phyloP scores from a whole-genome alignment of 1,140 invertebrate genomes.

The Hermatobates lingyangjiaoensis region DNA sequence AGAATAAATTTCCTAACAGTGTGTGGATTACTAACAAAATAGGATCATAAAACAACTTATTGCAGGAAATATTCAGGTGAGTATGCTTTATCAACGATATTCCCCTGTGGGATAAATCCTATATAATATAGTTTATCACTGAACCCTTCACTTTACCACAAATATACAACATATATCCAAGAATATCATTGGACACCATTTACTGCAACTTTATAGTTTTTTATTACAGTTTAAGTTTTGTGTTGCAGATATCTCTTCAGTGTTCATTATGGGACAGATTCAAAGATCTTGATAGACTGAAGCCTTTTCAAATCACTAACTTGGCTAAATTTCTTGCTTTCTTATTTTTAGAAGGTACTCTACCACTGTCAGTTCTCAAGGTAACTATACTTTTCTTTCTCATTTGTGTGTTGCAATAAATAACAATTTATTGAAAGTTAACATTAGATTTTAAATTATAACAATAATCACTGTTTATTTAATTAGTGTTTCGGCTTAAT shows the following conservation, averaged over 20 bases:
- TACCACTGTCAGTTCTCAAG: slow-evolving; percentile 73
- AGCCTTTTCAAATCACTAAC: slow-evolving; percentile 44
- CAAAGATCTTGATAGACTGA: slow-evolving; percentile 49
- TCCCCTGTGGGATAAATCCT: neutral
- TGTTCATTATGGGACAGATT: slow-evolving; percentile 83
- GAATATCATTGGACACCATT: too few relatives aligned
- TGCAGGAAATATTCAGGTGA: neutral
- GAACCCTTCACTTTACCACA: slow-evolving; percentile 8
- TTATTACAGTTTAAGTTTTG: too few relatives aligned
- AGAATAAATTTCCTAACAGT: too few relatives aligned
- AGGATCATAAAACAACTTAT: neutral
- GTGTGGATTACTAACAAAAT: too few relatives aligned
- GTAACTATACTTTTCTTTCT: too few relatives aligned
- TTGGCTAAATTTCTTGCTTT: slow-evolving; percentile 60
- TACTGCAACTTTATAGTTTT: too few relatives aligned
- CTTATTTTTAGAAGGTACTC: slow-evolving; percentile 55
- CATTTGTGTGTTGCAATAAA: too few relatives aligned
- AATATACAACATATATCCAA: too few relatives aligned
- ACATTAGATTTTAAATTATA: too few relatives aligned
- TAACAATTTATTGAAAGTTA: too few relatives aligned
- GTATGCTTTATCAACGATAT: neutral
- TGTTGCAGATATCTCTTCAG: slow-evolving; percentile 61
- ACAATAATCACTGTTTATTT: too few relatives aligned
- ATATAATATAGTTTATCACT: slow-evolving; percentile 4
- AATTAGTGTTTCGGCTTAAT: too few relatives aligned